Percentiles rank a stretch among this genome's conserved stretches.
These are phyloP conservation scores for Dermatophagoides farinae DNA, from an alignment of 1,140 invertebrate species.

Conservation along the genomic window DNA sequence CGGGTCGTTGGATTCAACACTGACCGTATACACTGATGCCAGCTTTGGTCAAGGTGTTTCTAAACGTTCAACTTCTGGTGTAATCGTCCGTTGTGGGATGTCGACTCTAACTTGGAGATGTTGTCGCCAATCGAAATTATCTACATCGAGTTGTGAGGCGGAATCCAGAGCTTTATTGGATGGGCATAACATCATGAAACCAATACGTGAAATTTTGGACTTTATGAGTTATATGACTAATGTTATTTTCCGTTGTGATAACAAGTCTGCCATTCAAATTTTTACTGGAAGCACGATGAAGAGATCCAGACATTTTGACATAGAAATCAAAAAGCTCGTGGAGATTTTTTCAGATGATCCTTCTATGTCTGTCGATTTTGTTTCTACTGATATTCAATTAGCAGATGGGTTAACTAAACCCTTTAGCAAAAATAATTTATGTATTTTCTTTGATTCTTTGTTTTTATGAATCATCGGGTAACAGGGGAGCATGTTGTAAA, in stretches of 20 bases:
- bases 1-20: too few relatives aligned
- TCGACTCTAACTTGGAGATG: background rate
- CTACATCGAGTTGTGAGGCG: background rate
- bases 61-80: constrained; percentile 24
- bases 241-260: background rate
- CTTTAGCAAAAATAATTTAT: background rate
- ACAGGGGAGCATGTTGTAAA: background rate
- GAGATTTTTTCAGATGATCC: constrained; percentile 18
- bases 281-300: background rate
- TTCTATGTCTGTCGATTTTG: background rate
- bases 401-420: constrained; percentile 16
- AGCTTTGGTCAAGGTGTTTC: background rate
- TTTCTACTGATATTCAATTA: constrained; percentile 1
- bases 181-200: background rate
- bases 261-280: background rate
- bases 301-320: constrained; percentile 26
- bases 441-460: background rate
- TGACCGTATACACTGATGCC: background rate
- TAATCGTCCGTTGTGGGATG: constrained; percentile 19
- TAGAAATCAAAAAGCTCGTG: constrained; percentile 24
- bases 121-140: background rate
- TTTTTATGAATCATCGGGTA: too few relatives aligned
- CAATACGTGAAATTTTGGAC: background rate
- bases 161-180: background rate
- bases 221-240: background rate